A percentile compares a stretch with the other conserved stretches of the same genome.
phyloP scores from a whole-genome alignment of 2,888 invertebrate species.

The Tetranychus piercei region DNA sequence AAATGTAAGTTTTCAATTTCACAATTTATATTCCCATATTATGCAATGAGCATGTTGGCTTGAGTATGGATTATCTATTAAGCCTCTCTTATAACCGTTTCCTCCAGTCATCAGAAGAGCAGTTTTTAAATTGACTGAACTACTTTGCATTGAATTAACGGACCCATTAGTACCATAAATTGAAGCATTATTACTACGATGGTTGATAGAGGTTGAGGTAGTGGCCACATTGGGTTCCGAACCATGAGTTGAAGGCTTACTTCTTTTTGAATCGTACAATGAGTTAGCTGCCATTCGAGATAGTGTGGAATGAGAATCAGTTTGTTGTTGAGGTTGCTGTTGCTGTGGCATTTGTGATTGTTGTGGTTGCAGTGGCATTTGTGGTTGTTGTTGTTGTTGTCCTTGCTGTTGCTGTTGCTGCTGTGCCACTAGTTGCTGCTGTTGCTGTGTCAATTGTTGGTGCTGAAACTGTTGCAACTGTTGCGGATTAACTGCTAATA shows the following conservation, averaged over 20 bases:
- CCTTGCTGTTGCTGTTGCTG: slow-evolving; percentile 1
- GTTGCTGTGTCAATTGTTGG: neutral
- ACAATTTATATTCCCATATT: slow-evolving; percentile 60
- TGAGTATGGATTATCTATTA: slow-evolving; percentile 39
- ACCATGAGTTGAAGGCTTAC: neutral
- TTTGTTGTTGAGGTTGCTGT: slow-evolving; percentile 2
- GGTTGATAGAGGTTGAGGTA: neutral
- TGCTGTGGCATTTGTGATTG: neutral
- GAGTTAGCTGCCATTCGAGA: slow-evolving; percentile 7
- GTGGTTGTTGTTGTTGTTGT: slow-evolving; percentile 4
- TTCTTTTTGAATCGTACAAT: slow-evolving; percentile 2
- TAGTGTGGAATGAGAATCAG: neutral
- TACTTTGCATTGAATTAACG: slow-evolving; percentile 1
- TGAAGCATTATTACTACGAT: neutral
- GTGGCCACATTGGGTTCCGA: slow-evolving; percentile 3
- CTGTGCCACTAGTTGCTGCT: neutral
- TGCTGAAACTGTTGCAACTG: neutral
- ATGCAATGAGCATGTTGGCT: slow-evolving; percentile 59
- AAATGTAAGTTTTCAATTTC: slow-evolving; percentile 8
- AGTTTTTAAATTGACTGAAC: slow-evolving; percentile 35
- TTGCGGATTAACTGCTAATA: neutral
- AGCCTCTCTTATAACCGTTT: slow-evolving; percentile 71
- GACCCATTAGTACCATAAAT: slow-evolving; percentile 8
- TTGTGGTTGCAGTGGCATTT: neutral
- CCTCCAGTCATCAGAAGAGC: slow-evolving; percentile 71